Percentiles rank a stretch among this genome's conserved stretches.
Conservation (phyloP, 2,797 vertebrate genomes). For the Smutsia gigantea region DNA sequence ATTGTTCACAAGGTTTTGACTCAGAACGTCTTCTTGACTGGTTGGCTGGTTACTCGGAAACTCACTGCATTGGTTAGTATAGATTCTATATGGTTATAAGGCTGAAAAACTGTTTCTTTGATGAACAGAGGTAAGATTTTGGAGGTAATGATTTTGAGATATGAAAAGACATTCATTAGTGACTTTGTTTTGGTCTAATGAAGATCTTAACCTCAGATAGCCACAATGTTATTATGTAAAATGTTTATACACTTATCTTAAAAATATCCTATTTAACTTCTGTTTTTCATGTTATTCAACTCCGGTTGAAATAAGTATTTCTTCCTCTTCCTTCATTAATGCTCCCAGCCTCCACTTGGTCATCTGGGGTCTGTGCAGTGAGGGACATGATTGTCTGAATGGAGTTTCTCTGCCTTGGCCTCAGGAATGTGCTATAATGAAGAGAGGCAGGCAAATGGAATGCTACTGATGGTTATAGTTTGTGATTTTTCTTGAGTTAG, state of each 20-base stretch:
- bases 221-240: neutral
- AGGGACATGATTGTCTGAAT: neutral
- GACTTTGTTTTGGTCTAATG: slow-evolving; percentile 20
- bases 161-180: slow-evolving; percentile 16
- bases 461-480: neutral
- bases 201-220: slow-evolving; percentile 1
- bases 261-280: neutral
- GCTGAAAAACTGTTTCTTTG: neutral
- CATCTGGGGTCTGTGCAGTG: neutral
- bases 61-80: neutral
- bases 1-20: neutral
- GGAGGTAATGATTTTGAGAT: slow-evolving; percentile 40
- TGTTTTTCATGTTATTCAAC: neutral
- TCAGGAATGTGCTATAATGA: neutral
- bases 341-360: neutral
- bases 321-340: neutral
- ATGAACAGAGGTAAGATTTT: neutral
- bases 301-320: neutral
- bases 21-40: neutral
- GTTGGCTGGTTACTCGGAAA: neutral
- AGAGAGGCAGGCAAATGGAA: neutral
- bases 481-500: neutral
- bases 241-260: neutral
- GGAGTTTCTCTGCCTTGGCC: neutral
- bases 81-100: neutral